These are phyloP conservation scores for Meiosimyza decipiens DNA, from an alignment of 2,888 invertebrate genomes.

Conservation along the genomic window DNA sequence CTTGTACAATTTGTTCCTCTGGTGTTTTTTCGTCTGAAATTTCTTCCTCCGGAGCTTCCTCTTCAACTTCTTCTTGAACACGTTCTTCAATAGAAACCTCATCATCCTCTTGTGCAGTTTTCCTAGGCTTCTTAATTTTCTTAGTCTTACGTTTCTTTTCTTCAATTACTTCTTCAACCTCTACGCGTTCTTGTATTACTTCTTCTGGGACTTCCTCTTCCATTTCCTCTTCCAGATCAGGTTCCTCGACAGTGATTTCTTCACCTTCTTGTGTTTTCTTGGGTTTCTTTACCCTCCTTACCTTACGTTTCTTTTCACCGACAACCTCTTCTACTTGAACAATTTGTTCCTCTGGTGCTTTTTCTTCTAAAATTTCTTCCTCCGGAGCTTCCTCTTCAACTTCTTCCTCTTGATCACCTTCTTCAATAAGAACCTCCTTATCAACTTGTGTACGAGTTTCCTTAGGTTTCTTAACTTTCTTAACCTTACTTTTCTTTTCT, in stretches of 20 bases:
- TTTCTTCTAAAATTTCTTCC: constrained; percentile 21
- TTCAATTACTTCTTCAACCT: not conserved
- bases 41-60: constrained; percentile 34
- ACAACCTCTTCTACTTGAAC: constrained; percentile 7
- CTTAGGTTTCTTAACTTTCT: constrained; percentile 29
- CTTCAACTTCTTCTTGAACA: constrained; percentile 4
- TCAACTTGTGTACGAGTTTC: not conserved
- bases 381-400: constrained; percentile 5
- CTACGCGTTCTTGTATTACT: not conserved
- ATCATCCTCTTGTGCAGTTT: not conserved
- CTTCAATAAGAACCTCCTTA: constrained; percentile 8
- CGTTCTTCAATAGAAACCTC: not conserved
- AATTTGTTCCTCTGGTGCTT: constrained; percentile 8
- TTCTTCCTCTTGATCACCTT: constrained; percentile 15
- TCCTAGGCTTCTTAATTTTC: not conserved
- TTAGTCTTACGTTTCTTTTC: not conserved
- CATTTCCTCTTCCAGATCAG: not conserved
- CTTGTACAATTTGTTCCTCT: constrained; percentile 7
- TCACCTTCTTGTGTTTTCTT: constrained; percentile 23
- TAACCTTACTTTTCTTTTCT: constrained; percentile 1
- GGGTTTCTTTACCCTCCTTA: constrained; percentile 35
- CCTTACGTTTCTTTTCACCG: constrained; percentile 9
- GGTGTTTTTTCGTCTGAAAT: constrained; percentile 16
- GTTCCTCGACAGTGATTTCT: constrained; percentile 25
- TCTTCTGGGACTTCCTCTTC: constrained; percentile 29